Base-by-base conservation (phyloP, 2,888 invertebrate species). In the Pandemis corylana region DNA sequence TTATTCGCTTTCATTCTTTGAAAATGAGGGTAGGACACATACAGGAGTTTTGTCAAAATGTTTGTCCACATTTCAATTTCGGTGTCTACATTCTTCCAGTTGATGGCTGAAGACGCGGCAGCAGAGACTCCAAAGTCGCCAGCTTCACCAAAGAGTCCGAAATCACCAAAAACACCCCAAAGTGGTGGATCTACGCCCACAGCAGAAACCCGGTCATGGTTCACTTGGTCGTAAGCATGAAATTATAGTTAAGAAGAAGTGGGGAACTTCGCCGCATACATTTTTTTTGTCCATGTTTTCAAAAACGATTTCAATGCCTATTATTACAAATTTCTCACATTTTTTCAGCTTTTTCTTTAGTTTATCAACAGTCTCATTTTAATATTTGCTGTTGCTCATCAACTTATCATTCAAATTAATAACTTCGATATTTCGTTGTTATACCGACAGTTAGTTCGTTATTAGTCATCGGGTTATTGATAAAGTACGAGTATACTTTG, bases 181-280 rank as follows among this genome's bases (percentile, higher is more conserved):
- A 89, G 87, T 67, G 78, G 86, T 53, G 79, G 83, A 53, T 76
- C 86, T 77, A 88, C 94, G 59, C 91, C 92, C 0, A 88, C 93
- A 5, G 83, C 84, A 10, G 94, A 94, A 80, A 85, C 89, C 46
- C 91, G 91, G 78, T 94, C 95, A 0, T 95, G 95, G 95, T 95
- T 95, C 81, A 92, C 90, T 6, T 95, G 95, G 95, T 95, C 95
- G 76, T 95, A 91, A 90, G 71, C 76, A 61, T 51, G 13, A 51
- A 51, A 51, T 5, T 49, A 3, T 56, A 56, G 20, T 56, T 9
- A 9, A 7, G 4, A 9, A 7, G 4, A 56, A 56, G 15, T 7
- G 49, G 49, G 3, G 28, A 7, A 56, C 3, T 56, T 56, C 56
- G 9, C 9, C 51, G n/a, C n/a, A 6, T 51, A 51, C 5, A 51